Conservation (phyloP, 2,888 invertebrate genomes). For the Celastrina argiolus region DNA sequence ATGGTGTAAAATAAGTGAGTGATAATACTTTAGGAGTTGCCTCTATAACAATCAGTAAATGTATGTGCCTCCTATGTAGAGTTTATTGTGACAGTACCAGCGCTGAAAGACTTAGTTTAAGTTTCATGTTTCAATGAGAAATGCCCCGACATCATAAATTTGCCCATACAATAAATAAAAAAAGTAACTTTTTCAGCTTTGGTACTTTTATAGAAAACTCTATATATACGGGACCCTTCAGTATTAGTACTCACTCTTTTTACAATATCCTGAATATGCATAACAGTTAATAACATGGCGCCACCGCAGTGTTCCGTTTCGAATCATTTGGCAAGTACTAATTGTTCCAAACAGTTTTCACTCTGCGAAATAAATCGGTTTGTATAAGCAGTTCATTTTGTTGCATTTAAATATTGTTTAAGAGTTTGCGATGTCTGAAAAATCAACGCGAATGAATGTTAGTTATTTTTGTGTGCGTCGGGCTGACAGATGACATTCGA, state of each 20-base stretch:
- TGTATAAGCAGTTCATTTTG: background rate
- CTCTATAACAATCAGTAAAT: too few relatives aligned
- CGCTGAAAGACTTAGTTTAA: too few relatives aligned
- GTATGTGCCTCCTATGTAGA: too few relatives aligned
- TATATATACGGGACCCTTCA: too few relatives aligned
- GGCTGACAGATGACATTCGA: background rate
- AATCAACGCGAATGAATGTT: background rate
- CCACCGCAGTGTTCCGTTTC: background rate
- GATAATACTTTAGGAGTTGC: too few relatives aligned
- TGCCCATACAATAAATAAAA: too few relatives aligned
- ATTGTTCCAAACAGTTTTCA: background rate
- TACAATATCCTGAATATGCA: background rate
- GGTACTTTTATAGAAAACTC: too few relatives aligned
- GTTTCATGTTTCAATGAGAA: too few relatives aligned
- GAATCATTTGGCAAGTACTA: background rate
- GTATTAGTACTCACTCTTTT: background rate
- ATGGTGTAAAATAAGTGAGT: too few relatives aligned
- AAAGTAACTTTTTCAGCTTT: too few relatives aligned
- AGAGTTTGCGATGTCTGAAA: background rate
- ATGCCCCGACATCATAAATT: too few relatives aligned
- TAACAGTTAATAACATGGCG: background rate
- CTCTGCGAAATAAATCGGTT: background rate
- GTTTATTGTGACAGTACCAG: too few relatives aligned
- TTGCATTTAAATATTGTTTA: conserved; percentile 1
- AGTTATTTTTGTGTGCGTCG: background rate